Base-by-base conservation (phyloP, 2,113 vertebrate genomes). In the Australoheros scitulus region DNA sequence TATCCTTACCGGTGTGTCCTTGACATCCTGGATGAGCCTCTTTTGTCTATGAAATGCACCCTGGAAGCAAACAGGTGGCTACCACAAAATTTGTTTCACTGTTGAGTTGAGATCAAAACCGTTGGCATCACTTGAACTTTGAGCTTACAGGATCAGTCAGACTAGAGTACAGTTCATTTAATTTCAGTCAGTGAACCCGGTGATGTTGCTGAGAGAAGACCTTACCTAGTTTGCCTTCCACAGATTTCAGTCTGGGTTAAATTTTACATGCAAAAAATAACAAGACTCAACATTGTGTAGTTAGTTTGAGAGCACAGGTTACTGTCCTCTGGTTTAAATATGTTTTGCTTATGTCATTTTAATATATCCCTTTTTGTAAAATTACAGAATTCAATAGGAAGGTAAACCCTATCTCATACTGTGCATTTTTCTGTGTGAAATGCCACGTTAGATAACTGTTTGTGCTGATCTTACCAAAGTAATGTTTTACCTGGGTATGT, bases 211-310 rank as follows among this genome's bases (percentile, higher is more conserved):
- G n/a, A 56, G 11, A 57, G 15, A 24, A 78, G 11, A 50, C 58
- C 11, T 18, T 29, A 6, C 15, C 14, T 47, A 3, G 3, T 87
- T 61, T 70, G 29, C 56, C 18, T 81, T 52, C 18, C 5, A 65
- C 36, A n/a, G 18, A 50, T 50, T 61, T 76, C 15, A 24, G 32
- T 41, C 41, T 24, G 64, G 22, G 13, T 29, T 3, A 38, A 26
- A 34, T 55, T 63, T 61, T 47, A 36, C 20, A 76, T 87, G 76
- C 52, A 85, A 89, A 85, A 89, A 87, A 36, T 36, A 76, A 18
- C 8, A 64, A 56, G 60, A 59, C 32, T 47, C 2, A 1, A 3
- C 20, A 75, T 13, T 5, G 3, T 34, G 26, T 56, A 14, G 56
- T 38, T 20, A 24, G 34, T 63, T 68, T 57, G 18, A 79, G 20